Conservation (phyloP, 2,888 invertebrate species). For the Spilosoma lubricipeda region DNA sequence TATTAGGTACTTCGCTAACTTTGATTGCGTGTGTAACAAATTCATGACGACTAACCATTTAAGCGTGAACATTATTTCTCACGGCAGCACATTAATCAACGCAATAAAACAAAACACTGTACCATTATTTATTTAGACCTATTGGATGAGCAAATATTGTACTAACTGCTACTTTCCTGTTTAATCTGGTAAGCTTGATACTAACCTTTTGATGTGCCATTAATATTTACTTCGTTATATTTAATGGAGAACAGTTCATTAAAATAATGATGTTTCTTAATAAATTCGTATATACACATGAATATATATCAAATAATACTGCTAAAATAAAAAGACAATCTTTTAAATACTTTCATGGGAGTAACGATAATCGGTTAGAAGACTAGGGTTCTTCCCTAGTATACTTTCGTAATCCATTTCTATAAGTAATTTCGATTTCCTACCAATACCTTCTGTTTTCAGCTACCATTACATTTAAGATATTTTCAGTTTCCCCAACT, state of each 20-base stretch:
- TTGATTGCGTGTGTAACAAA: conserved; percentile 48
- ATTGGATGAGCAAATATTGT: conserved; percentile 48
- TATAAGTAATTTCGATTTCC: no score
- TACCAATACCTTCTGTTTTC: background rate
- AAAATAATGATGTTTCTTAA: background rate
- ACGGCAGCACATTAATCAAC: conserved; percentile 41
- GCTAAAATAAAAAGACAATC: background rate
- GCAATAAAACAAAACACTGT: conserved; percentile 49
- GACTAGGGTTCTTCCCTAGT: background rate
- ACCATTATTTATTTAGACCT: conserved; percentile 57
- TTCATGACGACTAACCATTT: conserved; percentile 40
- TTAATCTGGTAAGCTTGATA: conserved; percentile 6
- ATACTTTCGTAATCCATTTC: background rate
- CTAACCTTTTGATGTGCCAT: conserved; percentile 1
- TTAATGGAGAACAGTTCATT: background rate
- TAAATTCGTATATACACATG: background rate
- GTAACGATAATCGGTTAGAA: background rate
- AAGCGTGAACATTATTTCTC: conserved; percentile 47
- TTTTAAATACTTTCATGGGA: background rate
- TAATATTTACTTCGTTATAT: background rate
- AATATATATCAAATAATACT: background rate
- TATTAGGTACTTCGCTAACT: conserved; percentile 17
- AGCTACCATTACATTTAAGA: background rate
- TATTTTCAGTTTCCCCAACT: no score
- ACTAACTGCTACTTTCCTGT: conserved; percentile 18